Conservation (phyloP, 2,113 vertebrate species). For the Callopanchax toddi region DNA sequence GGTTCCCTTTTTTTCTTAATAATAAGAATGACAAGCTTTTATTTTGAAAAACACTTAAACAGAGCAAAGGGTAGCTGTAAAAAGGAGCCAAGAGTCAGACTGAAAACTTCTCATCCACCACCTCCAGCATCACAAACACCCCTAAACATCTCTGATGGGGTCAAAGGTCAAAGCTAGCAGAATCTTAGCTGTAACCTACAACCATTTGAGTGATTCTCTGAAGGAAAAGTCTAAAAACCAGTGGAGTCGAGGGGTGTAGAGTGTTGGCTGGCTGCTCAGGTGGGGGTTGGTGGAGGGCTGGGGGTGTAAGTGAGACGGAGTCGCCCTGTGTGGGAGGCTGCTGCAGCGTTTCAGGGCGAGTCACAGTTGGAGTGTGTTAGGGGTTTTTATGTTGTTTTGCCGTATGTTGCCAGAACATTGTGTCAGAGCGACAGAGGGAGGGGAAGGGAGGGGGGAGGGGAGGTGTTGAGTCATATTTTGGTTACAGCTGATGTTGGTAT, state of each 20-base stretch:
- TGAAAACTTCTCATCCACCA: too few relatives aligned
- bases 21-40: background rate
- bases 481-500: slow-evolving; percentile 45
- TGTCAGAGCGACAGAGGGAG: slow-evolving; percentile 42
- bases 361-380: slow-evolving; percentile 49
- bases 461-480: slow-evolving; percentile 55
- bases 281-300: background rate
- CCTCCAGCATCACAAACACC: too few relatives aligned
- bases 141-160: too few relatives aligned
- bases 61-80: background rate
- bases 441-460: slow-evolving; percentile 1
- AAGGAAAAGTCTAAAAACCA: too few relatives aligned
- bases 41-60: background rate
- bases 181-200: too few relatives aligned
- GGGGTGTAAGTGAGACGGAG: slow-evolving; percentile 60
- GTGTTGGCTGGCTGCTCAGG: slow-evolving; percentile 27
- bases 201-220: too few relatives aligned
- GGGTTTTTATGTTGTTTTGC: slow-evolving; percentile 58
- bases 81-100: too few relatives aligned
- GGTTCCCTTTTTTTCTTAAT: too few relatives aligned
- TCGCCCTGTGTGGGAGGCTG: slow-evolving; percentile 54
- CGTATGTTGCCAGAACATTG: slow-evolving; percentile 54
- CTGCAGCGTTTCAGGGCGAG: slow-evolving; percentile 52
- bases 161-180: too few relatives aligned
- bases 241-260: too few relatives aligned